These are phyloP conservation scores for Cisticola juncidis DNA, from an alignment of 2,113 vertebrate genomes.

Conservation along the genomic window DNA sequence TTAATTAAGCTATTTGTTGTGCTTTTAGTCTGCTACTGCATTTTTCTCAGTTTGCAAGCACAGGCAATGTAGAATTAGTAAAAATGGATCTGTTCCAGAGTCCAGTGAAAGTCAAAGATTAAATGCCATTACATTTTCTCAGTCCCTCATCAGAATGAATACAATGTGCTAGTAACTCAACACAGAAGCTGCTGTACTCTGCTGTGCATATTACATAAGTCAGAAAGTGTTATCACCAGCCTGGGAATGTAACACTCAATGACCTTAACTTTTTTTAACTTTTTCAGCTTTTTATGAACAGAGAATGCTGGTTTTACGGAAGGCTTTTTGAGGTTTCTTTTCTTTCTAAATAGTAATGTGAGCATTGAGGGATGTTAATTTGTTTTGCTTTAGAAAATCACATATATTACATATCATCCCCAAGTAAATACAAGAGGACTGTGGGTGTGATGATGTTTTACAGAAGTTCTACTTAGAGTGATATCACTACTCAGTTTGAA, in stretches of 20 bases:
- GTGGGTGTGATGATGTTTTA: background rate
- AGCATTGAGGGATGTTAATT: background rate
- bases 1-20: background rate
- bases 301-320: background rate
- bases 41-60: background rate
- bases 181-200: constrained; percentile 13
- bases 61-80: background rate
- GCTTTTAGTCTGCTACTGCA: background rate
- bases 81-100: background rate
- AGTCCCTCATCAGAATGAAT: constrained; percentile 14
- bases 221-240: constrained; percentile 2
- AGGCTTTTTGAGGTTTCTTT: fast-evolving
- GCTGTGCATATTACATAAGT: background rate
- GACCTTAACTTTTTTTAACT: background rate
- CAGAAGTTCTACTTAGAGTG: background rate
- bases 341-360: background rate
- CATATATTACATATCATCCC: background rate
- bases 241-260: background rate
- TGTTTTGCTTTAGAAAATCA: background rate
- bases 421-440: background rate
- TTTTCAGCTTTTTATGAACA: constrained; percentile 12
- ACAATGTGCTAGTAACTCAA: constrained; percentile 23
- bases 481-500: background rate
- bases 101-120: background rate
- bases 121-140: constrained; percentile 14